A percentile compares a stretch with the other conserved stretches of the same genome.
These are phyloP conservation scores for Ciconia boyciana DNA, from an alignment of 2,113 vertebrate species.

Conservation along the genomic window DNA sequence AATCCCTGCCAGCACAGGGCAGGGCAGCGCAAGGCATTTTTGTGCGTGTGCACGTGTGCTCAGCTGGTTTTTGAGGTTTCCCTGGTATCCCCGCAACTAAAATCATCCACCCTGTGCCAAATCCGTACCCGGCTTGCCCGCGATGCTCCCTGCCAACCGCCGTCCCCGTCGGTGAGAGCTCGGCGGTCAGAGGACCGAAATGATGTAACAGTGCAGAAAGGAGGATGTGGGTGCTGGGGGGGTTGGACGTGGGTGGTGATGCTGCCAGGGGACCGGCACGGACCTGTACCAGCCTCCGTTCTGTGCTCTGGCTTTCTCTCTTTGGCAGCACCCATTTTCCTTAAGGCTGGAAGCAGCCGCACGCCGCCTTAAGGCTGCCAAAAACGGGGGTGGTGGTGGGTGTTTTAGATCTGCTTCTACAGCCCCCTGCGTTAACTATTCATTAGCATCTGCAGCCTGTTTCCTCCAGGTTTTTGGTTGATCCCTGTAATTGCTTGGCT, in stretches of 20 bases:
- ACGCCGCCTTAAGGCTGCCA: background rate
- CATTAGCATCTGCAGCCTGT: fast-evolving
- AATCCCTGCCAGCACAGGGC: background rate
- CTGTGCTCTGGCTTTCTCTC: background rate
- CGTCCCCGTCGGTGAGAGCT: background rate
- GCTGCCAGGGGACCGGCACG: background rate
- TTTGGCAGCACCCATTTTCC: background rate
- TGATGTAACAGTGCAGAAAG: background rate
- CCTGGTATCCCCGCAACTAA: background rate
- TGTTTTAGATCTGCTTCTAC: background rate
- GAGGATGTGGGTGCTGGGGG: background rate
- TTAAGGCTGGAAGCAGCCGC: background rate
- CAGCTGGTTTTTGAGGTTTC: background rate
- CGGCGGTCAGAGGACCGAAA: background rate
- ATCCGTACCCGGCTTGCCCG: fast-evolving
- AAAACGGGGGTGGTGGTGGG: background rate
- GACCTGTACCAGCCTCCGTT: background rate
- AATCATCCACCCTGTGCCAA: background rate
- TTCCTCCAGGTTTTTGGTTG: background rate
- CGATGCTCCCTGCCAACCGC: background rate
- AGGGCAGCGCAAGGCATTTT: background rate
- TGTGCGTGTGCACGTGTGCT: background rate
- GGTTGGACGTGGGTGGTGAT: background rate
- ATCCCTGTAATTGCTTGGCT: background rate
- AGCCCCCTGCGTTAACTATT: background rate